Evolutionary conservation across 1,140 invertebrate species (phyloP).

Genomic region (Mesaphorura yosii): DNA sequence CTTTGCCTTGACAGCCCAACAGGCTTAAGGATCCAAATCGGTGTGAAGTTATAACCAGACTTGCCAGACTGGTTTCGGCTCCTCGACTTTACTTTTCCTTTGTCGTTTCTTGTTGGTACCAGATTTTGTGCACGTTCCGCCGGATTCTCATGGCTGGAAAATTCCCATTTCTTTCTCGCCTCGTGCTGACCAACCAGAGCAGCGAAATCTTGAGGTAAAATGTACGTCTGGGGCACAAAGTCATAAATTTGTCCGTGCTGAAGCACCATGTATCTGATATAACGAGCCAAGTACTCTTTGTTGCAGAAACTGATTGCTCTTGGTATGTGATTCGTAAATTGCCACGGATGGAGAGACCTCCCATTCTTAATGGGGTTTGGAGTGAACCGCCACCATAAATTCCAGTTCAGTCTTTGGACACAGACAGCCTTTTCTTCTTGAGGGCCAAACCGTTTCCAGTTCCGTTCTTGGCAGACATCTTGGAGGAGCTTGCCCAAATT

Average conservation of each 20-base stretch:
- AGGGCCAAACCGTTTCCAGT: constrained; percentile 23
- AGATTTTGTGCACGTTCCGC: constrained; percentile 2
- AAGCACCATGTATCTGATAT: background rate
- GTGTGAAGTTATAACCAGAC: constrained; percentile 1
- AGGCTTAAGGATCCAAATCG: constrained; percentile 74
- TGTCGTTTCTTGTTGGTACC: background rate
- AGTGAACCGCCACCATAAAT: constrained; percentile 25
- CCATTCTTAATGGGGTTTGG: constrained; percentile 3
- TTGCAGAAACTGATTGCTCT: constrained; percentile 67
- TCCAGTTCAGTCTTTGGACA: constrained; percentile 18
- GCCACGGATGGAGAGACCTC: constrained; percentile 17
- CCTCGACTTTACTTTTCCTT: background rate
- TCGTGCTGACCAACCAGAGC: background rate
- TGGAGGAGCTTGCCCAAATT: constrained; percentile 15
- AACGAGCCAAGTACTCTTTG: constrained; percentile 60
- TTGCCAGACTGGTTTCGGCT: background rate
- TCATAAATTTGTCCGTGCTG: constrained; percentile 9
- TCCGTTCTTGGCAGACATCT: constrained; percentile 24
- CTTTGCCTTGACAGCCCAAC: constrained; percentile 65
- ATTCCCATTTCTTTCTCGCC: background rate
- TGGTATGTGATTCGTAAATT: constrained; percentile 71
- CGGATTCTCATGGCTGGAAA: background rate
- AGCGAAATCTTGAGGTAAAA: constrained; percentile 11
- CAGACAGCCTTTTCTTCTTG: background rate
- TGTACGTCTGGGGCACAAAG: constrained; percentile 15